Base-by-base conservation (phyloP, 1,140 invertebrate genomes). In the Lepidurus packardi region DNA sequence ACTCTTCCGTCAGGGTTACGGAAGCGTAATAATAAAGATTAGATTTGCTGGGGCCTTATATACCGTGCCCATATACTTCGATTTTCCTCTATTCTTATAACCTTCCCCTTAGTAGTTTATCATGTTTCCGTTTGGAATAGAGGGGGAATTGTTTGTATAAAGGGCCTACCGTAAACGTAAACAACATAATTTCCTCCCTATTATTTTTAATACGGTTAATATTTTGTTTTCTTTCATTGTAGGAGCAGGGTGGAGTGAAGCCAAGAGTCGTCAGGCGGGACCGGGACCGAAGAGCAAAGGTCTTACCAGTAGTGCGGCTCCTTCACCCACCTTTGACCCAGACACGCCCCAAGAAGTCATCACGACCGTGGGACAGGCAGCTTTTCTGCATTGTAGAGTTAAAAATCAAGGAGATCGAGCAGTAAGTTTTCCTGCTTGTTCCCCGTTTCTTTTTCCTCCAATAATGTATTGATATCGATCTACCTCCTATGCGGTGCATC, bases 351-450 rank as follows among this genome's bases (percentile, higher is more conserved):
- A 78, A 76, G 93, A 95, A 83, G 90, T 93, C 79, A 93, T 93
- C 78, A 92, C 92, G 74, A 94, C 93, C 73, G 92, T 94, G 76
- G 93, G 93, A 21, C 92, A 94, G 86, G 91, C 92, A 73, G 93
- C 93, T 41, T 91, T 93, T 83, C 87, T 95, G 16, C 92, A 94
- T 85, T 95, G 94, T 85, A 87, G 91, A 82, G 93, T 94, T 73
- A 80, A 82, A 10, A 82, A 84, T 76, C 73, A 90, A 75, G 88
- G 88, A 7, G 90, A 90, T 82, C 85, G 89, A 83, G 89, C 89
- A 81, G 89, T 91, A 83, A 87, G 87, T 81, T 84, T 34, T 16
- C 13, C 34, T 42, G 0, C n/a, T 16, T 21, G 13, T 65, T 13
- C 13, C 47, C 21, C 13, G 9, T n/a, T 65, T 4, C 21, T 65